Base-by-base conservation (phyloP, 2,113 vertebrate genomes). In the Indri indri region DNA sequence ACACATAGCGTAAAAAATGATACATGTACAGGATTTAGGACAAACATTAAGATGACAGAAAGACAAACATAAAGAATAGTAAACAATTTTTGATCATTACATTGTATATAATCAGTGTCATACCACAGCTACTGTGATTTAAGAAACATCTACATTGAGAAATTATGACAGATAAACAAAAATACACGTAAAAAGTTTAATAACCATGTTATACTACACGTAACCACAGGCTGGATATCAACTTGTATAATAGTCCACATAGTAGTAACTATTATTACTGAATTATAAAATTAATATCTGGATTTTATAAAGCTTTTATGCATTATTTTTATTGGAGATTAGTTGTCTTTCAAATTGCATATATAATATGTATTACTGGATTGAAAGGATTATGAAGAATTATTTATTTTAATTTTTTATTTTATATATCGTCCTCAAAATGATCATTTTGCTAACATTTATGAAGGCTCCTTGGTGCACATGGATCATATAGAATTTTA, bases 331-430 rank as follows among this genome's bases (percentile, higher is more conserved):
- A 77, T 37, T 40, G 13, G 8, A 77, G n/a, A 85, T 34, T 18
- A 74, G 45, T 47, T 45, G 22, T 7, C 54, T 95, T 92, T 94
- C 8, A 70, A 86, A 65, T 71, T 74, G 63, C 27, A 86, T 54
- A 59, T 20, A 14, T 66, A 47, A 59, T 10, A 76, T 9, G 8
- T 59, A 65, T 54, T 95, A 93, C 23, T 84, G 79, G 45, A 63
- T 34, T 82, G 17, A 45, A 68, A 94, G 7, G 0, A 3, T 70
- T 94, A 63, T 47, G 63, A 76, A 92, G 16, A 81, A 42, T 74
- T 65, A 94, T 40, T 83, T 86, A 80, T 85, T 74, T 68, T 88
- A 80, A 57, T 80, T 63, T 84, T 95, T 9, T 25, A 37, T 89
- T 88, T 89, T 81, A 61, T 54, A 81, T 42, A 2, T 80, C 12